Conservation (phyloP, 2,888 invertebrate species). For the Pristionchus entomophagus region DNA sequence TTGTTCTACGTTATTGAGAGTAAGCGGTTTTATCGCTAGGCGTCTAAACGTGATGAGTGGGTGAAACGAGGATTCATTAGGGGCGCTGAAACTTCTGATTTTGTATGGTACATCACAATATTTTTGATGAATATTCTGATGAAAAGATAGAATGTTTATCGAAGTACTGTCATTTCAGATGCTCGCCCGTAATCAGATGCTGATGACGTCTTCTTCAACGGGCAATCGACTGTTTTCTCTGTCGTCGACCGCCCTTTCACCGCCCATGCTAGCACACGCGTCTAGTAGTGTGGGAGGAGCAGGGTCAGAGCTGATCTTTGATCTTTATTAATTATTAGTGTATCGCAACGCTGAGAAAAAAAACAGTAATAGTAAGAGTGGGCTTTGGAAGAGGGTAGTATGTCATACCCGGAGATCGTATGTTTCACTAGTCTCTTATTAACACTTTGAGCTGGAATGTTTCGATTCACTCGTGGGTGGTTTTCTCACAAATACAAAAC, state of each 20-base stretch:
- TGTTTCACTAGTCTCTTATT: too few relatives aligned
- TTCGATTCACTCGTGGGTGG: too few relatives aligned
- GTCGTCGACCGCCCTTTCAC: conserved; percentile 16
- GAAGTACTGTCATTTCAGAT: background rate
- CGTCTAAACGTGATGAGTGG: background rate
- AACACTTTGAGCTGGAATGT: too few relatives aligned
- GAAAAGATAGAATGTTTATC: too few relatives aligned
- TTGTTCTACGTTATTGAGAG: background rate
- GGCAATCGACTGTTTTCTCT: conserved; percentile 43
- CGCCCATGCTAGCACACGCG: background rate
- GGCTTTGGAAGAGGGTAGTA: too few relatives aligned
- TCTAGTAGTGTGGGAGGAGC: conserved; percentile 25
- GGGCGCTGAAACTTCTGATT: too few relatives aligned
- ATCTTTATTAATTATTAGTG: background rate
- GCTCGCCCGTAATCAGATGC: conserved; percentile 16
- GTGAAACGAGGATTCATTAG: background rate
- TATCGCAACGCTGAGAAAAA: background rate
- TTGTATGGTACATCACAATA: too few relatives aligned
- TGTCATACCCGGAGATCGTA: too few relatives aligned
- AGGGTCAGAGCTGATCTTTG: conserved; percentile 1
- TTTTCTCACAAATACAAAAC: too few relatives aligned
- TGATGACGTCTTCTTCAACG: conserved; percentile 38
- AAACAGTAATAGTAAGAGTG: background rate
- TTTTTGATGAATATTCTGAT: too few relatives aligned
- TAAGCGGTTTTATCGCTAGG: background rate